A percentile compares a stretch with the other conserved stretches of the same genome.
phyloP scores from a whole-genome alignment of 2,888 invertebrate species.

The Sinodicranocentrus sp. region DNA sequence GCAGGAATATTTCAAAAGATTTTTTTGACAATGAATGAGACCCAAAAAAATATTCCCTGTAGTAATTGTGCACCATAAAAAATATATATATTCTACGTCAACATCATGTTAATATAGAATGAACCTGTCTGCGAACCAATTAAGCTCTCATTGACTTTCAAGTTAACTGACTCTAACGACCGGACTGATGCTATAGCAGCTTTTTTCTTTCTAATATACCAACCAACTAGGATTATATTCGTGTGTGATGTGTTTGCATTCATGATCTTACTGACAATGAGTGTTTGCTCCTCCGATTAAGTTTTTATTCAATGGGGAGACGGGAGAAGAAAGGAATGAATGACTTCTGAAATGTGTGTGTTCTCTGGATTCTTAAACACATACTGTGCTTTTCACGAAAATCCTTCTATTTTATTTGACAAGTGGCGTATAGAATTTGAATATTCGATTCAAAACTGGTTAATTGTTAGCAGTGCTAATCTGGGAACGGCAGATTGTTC shows the following conservation, averaged over 20 bases:
- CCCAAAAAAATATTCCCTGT: conserved; percentile 12
- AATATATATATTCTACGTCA: not conserved
- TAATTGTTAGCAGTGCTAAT: not conserved
- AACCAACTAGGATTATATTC: not conserved
- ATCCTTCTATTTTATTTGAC: conserved; percentile 9
- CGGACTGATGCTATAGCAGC: not conserved
- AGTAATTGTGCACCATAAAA: not conserved
- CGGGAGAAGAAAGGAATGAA: conserved; percentile 6
- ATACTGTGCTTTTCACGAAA: conserved; percentile 33
- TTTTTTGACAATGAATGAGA: conserved; percentile 27
- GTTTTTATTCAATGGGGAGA: conserved; percentile 18
- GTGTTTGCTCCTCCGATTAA: conserved; percentile 42
- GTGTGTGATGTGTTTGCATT: conserved; percentile 12
- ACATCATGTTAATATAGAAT: not conserved
- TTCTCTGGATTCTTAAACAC: conserved; percentile 24
- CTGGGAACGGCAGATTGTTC: too few species aligned
- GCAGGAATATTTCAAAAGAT: not conserved
- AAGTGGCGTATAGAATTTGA: not conserved
- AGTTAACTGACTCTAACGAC: not conserved
- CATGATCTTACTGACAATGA: conserved; percentile 38
- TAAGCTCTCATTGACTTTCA: conserved; percentile 50
- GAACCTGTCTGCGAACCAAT: conserved; percentile 52
- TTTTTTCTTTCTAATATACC: too few species aligned
- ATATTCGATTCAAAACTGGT: conserved; percentile 5
- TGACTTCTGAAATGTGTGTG: conserved; percentile 18